phyloP scores from a whole-genome alignment of 2,797 vertebrate species.

The Anolis apletophallus region DNA sequence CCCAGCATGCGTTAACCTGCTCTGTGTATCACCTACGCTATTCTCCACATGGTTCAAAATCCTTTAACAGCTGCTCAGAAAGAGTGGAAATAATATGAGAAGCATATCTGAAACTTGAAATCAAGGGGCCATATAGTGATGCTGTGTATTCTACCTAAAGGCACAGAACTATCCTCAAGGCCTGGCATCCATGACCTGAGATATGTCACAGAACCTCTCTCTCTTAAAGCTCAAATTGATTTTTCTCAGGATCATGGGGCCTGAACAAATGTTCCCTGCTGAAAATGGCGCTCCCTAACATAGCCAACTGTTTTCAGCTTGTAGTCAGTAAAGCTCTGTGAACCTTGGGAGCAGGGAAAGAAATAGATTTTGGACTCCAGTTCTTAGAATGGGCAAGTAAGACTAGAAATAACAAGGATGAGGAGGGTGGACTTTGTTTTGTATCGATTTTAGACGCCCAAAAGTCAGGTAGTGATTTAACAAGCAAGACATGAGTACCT shows the following conservation, averaged over 20 bases:
- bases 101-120: neutral
- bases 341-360: neutral
- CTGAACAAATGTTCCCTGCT: neutral
- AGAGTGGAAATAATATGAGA: slow-evolving; percentile 18
- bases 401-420: no score
- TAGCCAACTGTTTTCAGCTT: neutral
- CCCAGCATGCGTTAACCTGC: slow-evolving; percentile 1
- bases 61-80: slow-evolving; percentile 19
- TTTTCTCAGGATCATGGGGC: neutral
- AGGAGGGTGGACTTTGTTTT: neutral
- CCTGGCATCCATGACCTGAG: neutral
- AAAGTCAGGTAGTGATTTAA: neutral
- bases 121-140: neutral
- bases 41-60: slow-evolving; percentile 30
- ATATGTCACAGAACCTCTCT: neutral
- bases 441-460: no score
- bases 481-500: neutral
- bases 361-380: no score
- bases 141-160: neutral
- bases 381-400: no score
- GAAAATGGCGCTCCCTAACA: neutral
- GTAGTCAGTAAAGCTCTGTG: no score
- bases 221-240: neutral
- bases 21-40: slow-evolving; percentile 8
- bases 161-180: neutral